phyloP scores from a whole-genome alignment of 2,113 vertebrate species.

The Lophura nycthemera region DNA sequence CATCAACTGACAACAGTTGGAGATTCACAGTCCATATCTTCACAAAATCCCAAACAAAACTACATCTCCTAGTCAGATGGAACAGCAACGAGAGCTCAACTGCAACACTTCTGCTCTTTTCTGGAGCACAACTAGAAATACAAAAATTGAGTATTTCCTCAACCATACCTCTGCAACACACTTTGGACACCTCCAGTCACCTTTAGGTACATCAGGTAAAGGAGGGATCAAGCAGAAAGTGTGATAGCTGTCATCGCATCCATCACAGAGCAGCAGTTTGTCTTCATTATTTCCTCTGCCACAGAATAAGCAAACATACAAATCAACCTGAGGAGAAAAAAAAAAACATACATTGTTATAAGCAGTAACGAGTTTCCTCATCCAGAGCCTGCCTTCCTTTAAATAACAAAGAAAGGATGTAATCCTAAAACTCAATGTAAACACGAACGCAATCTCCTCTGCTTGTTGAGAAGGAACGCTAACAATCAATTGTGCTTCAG shows the following conservation, averaged over 20 bases:
- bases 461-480: neutral
- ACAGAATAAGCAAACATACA: conserved; percentile 96
- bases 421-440: fast-evolving
- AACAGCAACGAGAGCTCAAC: neutral
- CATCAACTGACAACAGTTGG: neutral
- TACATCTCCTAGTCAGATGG: fast-evolving
- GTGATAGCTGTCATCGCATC: conserved; percentile 98
- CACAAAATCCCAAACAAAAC: neutral
- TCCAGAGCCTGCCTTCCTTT: neutral
- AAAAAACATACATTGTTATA: too few relatives aligned
- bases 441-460: neutral
- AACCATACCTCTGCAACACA: conserved; percentile 93
- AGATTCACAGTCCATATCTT: neutral
- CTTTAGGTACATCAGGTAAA: conserved; percentile 94
- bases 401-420: neutral
- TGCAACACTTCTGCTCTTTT: neutral
- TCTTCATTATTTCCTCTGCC: conserved; percentile 96
- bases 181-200: conserved; percentile 97
- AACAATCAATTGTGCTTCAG: neutral
- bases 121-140: neutral
- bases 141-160: neutral
- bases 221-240: conserved; percentile 97
- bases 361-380: neutral
- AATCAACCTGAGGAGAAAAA: conserved; percentile 85
- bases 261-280: conserved; percentile 93